Evolutionary conservation across 92 coral and sea anemone species (phyloP).

Genomic region (Meandrina meandrites): DNA sequence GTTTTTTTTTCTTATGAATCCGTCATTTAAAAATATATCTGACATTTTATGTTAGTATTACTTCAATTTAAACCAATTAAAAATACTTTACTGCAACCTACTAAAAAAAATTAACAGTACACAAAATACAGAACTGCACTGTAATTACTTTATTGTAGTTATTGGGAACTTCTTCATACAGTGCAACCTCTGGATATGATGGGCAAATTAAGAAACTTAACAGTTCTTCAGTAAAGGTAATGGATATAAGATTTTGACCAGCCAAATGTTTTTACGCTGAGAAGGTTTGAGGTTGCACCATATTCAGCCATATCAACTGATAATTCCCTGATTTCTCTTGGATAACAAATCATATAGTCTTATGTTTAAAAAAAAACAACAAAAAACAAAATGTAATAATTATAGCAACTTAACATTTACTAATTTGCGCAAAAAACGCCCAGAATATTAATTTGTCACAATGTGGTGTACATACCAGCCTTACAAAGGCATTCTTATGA

Average conservation of each 20-base stretch:
- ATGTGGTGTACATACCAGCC: constrained; percentile 14
- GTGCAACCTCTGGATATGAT: background rate
- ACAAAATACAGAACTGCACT: background rate
- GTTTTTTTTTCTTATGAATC: background rate
- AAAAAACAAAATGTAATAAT: background rate
- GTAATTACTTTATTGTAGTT: background rate
- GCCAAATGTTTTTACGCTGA: background rate
- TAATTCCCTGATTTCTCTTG: background rate
- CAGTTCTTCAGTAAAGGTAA: background rate
- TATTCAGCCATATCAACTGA: background rate
- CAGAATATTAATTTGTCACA: background rate
- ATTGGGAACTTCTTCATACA: background rate
- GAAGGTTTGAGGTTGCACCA: background rate
- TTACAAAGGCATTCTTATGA: constrained; percentile 31
- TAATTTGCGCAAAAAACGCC: background rate
- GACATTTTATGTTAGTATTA: background rate
- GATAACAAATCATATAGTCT: background rate
- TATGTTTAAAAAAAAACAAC: no score
- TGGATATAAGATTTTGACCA: background rate
- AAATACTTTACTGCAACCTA: background rate
- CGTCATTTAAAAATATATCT: background rate
- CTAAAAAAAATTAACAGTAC: background rate
- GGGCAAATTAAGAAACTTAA: background rate
- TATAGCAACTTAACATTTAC: background rate
- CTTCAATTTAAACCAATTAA: background rate